phyloP scores from a whole-genome alignment of 2,113 vertebrate species.

The Collichthys lucidus region DNA sequence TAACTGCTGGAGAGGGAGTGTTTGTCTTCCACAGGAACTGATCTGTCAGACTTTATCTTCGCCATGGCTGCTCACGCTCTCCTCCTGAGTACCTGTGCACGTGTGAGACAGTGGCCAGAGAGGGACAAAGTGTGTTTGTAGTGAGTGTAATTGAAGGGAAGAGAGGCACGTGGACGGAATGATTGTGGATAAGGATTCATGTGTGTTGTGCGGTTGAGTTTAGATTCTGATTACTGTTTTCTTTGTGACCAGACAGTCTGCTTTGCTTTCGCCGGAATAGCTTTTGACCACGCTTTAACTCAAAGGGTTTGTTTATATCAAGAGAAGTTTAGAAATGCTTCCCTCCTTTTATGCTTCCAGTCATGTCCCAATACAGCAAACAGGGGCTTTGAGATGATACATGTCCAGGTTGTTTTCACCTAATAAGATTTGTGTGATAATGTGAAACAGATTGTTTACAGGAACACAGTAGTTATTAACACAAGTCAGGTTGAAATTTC shows the following conservation, averaged over 20 bases:
- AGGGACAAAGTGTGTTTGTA: neutral
- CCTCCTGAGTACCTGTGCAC: constrained; percentile 40
- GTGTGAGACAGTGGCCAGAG: constrained; percentile 2
- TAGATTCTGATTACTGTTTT: constrained; percentile 53
- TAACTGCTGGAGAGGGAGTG: constrained; percentile 71
- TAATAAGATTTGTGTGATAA: neutral
- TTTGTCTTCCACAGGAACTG: constrained; percentile 76
- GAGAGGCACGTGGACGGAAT: constrained; percentile 17
- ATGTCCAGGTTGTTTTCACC: neutral
- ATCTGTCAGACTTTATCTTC: constrained; percentile 77
- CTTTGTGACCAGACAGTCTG: constrained; percentile 28
- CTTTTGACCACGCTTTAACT: constrained; percentile 16
- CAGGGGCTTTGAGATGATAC: constrained; percentile 22
- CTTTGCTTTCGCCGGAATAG: constrained; percentile 38
- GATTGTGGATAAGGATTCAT: constrained; percentile 9
- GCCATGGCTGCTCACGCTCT: constrained; percentile 37
- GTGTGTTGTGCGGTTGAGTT: constrained; percentile 35
- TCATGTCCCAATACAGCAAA: constrained; percentile 44
- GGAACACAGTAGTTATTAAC: neutral
- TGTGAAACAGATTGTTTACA: neutral
- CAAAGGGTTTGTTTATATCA: constrained; percentile 49
- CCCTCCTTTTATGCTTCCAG: constrained; percentile 6
- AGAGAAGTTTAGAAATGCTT: constrained; percentile 35
- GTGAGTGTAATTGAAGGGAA: constrained; percentile 8
- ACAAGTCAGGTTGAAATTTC: neutral